A percentile compares a stretch with the other conserved stretches of the same genome.
Evolutionary conservation across 2,888 invertebrate species (phyloP).

Genomic region (Tricholauxania praeusta): DNA sequence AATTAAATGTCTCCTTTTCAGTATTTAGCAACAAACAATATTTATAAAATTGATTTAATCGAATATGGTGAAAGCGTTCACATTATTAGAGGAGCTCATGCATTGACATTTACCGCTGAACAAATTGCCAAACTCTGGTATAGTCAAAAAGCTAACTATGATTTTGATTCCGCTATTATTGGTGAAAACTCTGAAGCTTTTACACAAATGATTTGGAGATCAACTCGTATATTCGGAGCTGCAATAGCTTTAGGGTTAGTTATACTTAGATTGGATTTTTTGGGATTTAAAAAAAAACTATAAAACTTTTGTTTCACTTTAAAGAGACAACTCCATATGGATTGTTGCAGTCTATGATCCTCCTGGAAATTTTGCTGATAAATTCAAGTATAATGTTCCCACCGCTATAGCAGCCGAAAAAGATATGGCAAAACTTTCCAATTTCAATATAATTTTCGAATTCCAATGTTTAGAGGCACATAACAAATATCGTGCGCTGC

Average conservation of each 20-base stretch:
- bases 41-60: no score
- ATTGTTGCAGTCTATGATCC: no score
- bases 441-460: slow-evolving; percentile 4
- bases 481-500: slow-evolving; percentile 77
- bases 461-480: slow-evolving; percentile 66
- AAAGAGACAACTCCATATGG: no score
- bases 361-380: no score
- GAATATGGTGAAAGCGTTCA: slow-evolving; percentile 73
- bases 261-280: no score
- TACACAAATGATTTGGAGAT: slow-evolving; percentile 88
- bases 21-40: no score
- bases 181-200: slow-evolving; percentile 82
- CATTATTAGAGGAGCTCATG: slow-evolving; percentile 81
- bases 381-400: no score
- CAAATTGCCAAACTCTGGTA: slow-evolving; percentile 74
- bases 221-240: slow-evolving; percentile 81
- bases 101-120: slow-evolving; percentile 67
- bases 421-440: no score
- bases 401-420: no score
- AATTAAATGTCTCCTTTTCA: no score
- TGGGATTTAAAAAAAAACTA: no score
- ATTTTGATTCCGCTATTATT: slow-evolving; percentile 75
- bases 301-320: no score
- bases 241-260: slow-evolving; percentile 71
- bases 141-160: slow-evolving; percentile 78